Evolutionary conservation across 2,888 invertebrate genomes (phyloP), one percentile per base, ranked within the genome.

Genomic region (Petrophora chlorosata): DNA sequence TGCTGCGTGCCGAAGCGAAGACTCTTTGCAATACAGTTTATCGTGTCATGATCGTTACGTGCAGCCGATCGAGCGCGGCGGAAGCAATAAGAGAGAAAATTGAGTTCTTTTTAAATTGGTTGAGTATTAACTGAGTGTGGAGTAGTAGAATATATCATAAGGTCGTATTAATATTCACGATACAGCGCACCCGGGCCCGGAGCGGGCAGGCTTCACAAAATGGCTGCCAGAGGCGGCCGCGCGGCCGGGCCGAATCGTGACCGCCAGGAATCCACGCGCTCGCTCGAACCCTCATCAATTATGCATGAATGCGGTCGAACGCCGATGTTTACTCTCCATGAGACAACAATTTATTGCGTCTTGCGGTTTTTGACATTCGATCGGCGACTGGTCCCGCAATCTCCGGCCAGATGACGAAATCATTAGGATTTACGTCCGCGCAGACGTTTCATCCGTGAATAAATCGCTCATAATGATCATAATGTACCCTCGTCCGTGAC

Each of bases 261-360:
- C 86, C 82, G 86, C 76, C 82, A 76, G 85, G 89, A 87, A 85
- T 88, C 85, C 82, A 84, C 79, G 81, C 82, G 81, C 74, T 82
- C 79, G 81, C 75, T 81, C 76, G 72, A 79, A 82, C 85, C 83
- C 85, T 85, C 88, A 89, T 89, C 87, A 88, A 85, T 89, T 87
- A 89, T 89, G 87, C 85, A 88, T 87, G 88, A 89, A 88, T 87
- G 88, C 85, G 85, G 77, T 77, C 76, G 78, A 87, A 81, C 82
- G 82, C 73, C 85, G 79, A 84, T 88, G 88, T 88, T 88, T 86
- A 85, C 87, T 85, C 82, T 85, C 82, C 82, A 80, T 75, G 82
- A 83, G 85, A 87, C 85, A 82, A 83, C 82, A 82, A 89, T 89
- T 89, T 88, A 87, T 87, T 84, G 80, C 84, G 77, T 81, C 84